These are phyloP conservation scores for Melanostigma gelatinosum DNA, from an alignment of 2,113 vertebrate species.

Conservation along the genomic window DNA sequence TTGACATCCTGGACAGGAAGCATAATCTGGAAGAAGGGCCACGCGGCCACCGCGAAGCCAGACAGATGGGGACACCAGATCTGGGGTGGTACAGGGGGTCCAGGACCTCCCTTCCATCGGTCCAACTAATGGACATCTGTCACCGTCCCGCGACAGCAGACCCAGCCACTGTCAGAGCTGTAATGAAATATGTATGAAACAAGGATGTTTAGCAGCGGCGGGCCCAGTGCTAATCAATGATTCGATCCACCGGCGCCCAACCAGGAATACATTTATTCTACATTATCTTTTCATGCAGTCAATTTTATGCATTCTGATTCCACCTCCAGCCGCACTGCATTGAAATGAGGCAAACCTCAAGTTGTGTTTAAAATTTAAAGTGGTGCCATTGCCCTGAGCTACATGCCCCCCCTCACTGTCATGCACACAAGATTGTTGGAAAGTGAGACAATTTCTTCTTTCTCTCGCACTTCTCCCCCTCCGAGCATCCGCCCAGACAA, in stretches of 20 bases:
- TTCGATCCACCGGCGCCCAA: constrained; percentile 70
- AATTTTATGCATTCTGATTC: constrained; percentile 78
- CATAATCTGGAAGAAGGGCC: constrained; percentile 51
- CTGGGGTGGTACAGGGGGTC: constrained; percentile 64
- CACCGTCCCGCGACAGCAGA: constrained; percentile 77
- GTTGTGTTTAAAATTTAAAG: constrained; percentile 78
- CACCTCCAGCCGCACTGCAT: constrained; percentile 64
- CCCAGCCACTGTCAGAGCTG: constrained; percentile 61
- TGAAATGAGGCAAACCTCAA: constrained; percentile 72
- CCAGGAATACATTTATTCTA: constrained; percentile 76
- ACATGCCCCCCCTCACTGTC: constrained; percentile 65
- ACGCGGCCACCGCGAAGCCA: constrained; percentile 32
- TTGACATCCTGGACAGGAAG: constrained; percentile 42
- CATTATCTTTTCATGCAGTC: constrained; percentile 76
- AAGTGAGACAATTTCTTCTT: constrained; percentile 56
- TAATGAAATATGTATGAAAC: constrained; percentile 86
- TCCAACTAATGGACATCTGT: constrained; percentile 85
- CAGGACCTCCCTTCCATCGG: constrained; percentile 67
- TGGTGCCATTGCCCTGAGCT: constrained; percentile 67
- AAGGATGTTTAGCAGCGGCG: constrained; percentile 70
- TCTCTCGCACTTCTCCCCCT: background rate
- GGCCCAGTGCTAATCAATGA: constrained; percentile 76
- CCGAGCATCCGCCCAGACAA: constrained; percentile 31
- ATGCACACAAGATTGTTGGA: constrained; percentile 47
- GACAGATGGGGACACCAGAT: constrained; percentile 81